These are phyloP conservation scores for Onychomys leucogaster DNA, from an alignment of 2,797 vertebrate species.

Conservation along the genomic window DNA sequence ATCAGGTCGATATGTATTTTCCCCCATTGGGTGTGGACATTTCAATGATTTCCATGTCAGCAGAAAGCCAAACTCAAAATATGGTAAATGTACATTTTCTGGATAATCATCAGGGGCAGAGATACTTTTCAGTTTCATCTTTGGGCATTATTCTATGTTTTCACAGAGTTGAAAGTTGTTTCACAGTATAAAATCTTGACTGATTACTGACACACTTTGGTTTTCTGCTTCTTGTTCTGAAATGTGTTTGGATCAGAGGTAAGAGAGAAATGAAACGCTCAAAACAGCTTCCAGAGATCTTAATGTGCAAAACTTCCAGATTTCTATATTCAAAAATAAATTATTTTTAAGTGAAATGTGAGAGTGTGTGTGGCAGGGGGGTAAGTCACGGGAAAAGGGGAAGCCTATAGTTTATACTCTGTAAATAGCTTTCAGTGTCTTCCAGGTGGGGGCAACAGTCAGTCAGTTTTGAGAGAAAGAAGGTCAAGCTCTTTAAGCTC, in stretches of 20 bases:
- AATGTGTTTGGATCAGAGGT: conserved; percentile 59
- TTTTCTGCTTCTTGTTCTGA: conserved; percentile 58
- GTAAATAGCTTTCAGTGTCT: conserved; percentile 78
- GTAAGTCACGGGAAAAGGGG: background rate
- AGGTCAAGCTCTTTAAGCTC: conserved; percentile 58
- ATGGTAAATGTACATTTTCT: background rate
- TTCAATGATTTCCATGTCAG: conserved; percentile 47
- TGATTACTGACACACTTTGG: conserved; percentile 58
- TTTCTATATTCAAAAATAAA: conserved; percentile 63
- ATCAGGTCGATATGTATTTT: conserved; percentile 41
- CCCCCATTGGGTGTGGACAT: conserved; percentile 35
- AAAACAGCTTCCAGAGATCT: conserved; percentile 59
- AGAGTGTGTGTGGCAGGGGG: background rate
- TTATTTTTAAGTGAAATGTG: conserved; percentile 54
- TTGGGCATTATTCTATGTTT: conserved; percentile 63
- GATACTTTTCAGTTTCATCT: conserved; percentile 26
- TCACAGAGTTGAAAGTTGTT: conserved; percentile 70
- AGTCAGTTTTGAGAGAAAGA: conserved; percentile 81
- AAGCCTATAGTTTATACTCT: conserved; percentile 28
- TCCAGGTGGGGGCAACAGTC: conserved; percentile 89
- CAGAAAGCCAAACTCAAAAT: conserved; percentile 63
- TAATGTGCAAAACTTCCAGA: conserved; percentile 53
- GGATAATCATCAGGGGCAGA: conserved; percentile 49
- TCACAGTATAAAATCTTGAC: conserved; percentile 76
- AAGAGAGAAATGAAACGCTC: conserved; percentile 15